phyloP scores from a whole-genome alignment of 2,888 invertebrate genomes.

The Oscheius onirici region DNA sequence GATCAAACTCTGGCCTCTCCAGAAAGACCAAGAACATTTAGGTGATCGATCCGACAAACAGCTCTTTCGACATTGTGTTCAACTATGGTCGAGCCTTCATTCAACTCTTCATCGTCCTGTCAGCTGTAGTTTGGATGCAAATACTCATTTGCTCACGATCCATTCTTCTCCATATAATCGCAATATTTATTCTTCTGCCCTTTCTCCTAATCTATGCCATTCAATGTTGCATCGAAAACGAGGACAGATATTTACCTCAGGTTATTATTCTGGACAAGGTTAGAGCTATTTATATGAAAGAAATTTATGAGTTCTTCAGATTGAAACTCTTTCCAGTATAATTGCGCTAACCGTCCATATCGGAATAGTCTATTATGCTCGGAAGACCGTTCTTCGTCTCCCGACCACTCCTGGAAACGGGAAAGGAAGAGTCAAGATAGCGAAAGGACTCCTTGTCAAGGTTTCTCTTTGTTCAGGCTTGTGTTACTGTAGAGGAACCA shows the following conservation, averaged over 20 bases:
- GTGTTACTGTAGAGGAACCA: neutral
- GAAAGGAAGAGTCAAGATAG: neutral
- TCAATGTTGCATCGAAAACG: too few species aligned
- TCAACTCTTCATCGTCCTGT: neutral
- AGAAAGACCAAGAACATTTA: too few species aligned
- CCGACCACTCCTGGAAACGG: neutral
- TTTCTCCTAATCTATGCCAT: too few species aligned
- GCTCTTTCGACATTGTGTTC: neutral
- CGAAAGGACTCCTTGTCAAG: neutral
- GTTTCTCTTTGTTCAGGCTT: neutral
- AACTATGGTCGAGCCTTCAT: neutral
- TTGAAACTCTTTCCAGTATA: too few species aligned
- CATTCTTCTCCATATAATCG: neutral
- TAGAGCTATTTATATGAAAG: too few species aligned
- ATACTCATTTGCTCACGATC: neutral
- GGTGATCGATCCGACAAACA: neutral
- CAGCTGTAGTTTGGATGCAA: neutral
- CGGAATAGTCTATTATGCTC: too few species aligned
- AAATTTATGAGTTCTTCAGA: too few species aligned
- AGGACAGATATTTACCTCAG: too few species aligned
- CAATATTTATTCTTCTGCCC: too few species aligned
- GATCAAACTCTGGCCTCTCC: too few species aligned
- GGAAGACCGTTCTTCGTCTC: neutral
- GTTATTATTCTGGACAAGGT: too few species aligned
- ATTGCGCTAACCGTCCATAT: too few species aligned